Conservation (phyloP, 2,888 invertebrate species). For the Leptopilina drosophilae region DNA sequence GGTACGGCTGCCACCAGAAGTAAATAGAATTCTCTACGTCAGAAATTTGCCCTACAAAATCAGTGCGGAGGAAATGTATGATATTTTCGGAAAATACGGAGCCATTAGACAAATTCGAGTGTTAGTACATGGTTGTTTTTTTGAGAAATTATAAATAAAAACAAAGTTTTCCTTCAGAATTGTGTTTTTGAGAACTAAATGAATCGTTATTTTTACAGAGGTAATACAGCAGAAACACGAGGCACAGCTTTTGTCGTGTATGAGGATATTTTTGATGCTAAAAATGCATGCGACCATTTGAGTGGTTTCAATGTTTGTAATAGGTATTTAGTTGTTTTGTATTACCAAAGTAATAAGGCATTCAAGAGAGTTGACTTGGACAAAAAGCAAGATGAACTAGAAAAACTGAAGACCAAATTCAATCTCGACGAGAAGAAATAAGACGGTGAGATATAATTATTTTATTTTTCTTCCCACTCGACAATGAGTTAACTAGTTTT, state of each 20-base stretch:
- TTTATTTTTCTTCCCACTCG: no score
- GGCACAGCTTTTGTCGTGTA: slow-evolving; percentile 99
- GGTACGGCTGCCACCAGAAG: slow-evolving; percentile 99
- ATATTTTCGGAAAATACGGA: slow-evolving; percentile 99
- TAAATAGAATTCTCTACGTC: slow-evolving; percentile 97
- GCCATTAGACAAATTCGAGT: slow-evolving; percentile 99
- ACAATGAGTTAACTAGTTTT: no score
- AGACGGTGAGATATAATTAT: slow-evolving; percentile 6
- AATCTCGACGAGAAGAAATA: slow-evolving; percentile 74
- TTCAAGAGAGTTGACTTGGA: slow-evolving; percentile 97
- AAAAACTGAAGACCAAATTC: slow-evolving; percentile 96
- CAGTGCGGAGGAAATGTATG: slow-evolving; percentile 99
- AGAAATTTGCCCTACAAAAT: slow-evolving; percentile 99
- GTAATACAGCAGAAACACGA: slow-evolving; percentile 97
- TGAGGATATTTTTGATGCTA: slow-evolving; percentile 99
- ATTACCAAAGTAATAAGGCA: slow-evolving; percentile 97
- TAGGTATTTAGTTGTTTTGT: slow-evolving; percentile 98
- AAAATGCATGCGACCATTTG: slow-evolving; percentile 99
- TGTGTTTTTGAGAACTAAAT: neutral
- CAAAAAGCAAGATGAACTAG: slow-evolving; percentile 96
- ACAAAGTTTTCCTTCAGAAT: no score
- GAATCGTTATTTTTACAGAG: slow-evolving; percentile 80
- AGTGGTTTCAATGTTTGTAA: slow-evolving; percentile 99
- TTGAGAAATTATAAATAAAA: no score
- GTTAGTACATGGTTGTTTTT: slow-evolving; percentile 81